phyloP scores from a whole-genome alignment of 2,113 vertebrate species.

The Elgaria multicarinata region DNA sequence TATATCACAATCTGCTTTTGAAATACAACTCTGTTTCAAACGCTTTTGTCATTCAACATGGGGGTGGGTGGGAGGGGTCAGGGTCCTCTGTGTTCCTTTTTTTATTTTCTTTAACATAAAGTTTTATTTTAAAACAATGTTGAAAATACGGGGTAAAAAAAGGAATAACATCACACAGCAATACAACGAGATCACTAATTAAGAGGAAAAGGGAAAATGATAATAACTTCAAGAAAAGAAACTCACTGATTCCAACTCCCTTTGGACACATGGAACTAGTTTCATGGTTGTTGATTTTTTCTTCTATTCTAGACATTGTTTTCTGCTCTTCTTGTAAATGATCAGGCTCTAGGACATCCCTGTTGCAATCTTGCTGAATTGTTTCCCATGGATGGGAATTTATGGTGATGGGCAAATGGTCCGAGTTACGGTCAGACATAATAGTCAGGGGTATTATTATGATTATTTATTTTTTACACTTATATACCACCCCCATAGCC shows the following conservation, averaged over 20 bases:
- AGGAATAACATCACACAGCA: not conserved
- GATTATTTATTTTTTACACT: too few relatives aligned
- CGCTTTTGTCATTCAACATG: not conserved
- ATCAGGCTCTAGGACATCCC: not conserved
- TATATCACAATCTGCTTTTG: not conserved
- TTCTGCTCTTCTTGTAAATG: not conserved
- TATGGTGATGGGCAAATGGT: too few relatives aligned
- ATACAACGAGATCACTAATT: not conserved
- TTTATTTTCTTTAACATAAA: not conserved
- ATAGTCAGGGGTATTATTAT: not conserved
- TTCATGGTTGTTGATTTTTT: not conserved
- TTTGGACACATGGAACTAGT: not conserved
- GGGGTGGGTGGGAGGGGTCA: not conserved
- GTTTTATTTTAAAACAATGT: not conserved
- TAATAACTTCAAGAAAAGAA: not conserved
- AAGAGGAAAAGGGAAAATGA: not conserved
- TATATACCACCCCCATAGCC: too few relatives aligned
- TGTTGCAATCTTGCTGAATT: not conserved
- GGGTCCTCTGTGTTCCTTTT: not conserved
- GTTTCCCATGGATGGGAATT: not conserved
- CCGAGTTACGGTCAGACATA: too few relatives aligned
- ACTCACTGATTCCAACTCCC: not conserved
- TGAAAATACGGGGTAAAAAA: not conserved
- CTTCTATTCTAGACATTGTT: not conserved
- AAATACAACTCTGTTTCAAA: not conserved